Conservation (phyloP, 2,888 invertebrate species). For the Cordylochernes scorpioides region DNA sequence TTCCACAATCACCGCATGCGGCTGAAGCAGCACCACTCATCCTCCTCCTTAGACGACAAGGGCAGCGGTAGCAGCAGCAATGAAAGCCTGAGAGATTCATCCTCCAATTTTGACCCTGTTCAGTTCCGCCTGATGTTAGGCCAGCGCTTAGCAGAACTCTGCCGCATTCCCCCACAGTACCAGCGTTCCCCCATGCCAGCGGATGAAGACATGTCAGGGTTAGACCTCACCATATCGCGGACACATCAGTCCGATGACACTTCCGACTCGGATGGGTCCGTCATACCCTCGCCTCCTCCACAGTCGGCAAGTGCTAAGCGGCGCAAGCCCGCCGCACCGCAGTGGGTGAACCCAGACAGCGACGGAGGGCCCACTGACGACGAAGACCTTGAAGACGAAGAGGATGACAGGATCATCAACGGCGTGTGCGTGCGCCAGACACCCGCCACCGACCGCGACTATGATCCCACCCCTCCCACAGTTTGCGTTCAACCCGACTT, state of each 20-base stretch:
- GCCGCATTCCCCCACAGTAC: not conserved
- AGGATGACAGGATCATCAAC: constrained; percentile 53
- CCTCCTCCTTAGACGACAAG: constrained; percentile 3
- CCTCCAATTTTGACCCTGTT: constrained; percentile 45
- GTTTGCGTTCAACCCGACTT: too few species aligned
- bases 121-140: constrained; percentile 65
- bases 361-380: constrained; percentile 18
- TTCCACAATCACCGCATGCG: constrained; percentile 99
- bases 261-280: constrained; percentile 22
- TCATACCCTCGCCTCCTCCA: constrained; percentile 10
- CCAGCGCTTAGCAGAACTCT: constrained; percentile 47
- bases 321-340: constrained; percentile 80
- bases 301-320: constrained; percentile 21
- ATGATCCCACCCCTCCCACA: too few species aligned
- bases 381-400: constrained; percentile 17
- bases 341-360: constrained; percentile 76
- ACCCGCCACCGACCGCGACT: too few species aligned
- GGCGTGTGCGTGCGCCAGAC: constrained; percentile 76
- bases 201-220: constrained; percentile 16
- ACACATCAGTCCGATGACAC: constrained; percentile 14
- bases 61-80: constrained; percentile 3
- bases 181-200: constrained; percentile 13
- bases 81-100: constrained; percentile 7
- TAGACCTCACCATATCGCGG: constrained; percentile 40
- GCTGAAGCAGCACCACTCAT: constrained; percentile 44